Evolutionary conservation across 2,888 invertebrate species (phyloP).

Genomic region (Oasisia sp.): DNA sequence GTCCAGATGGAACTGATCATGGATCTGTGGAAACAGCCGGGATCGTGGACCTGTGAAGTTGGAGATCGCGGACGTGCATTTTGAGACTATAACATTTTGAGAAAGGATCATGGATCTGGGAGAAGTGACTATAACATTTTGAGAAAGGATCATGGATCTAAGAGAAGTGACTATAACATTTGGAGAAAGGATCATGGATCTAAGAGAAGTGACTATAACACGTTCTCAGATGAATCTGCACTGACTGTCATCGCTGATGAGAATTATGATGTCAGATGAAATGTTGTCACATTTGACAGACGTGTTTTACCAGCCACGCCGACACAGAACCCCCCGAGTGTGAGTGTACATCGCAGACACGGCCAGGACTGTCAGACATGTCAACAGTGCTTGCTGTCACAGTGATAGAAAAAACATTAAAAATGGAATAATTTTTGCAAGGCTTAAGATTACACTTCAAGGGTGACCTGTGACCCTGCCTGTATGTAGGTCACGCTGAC

Average conservation of each 20-base stretch:
- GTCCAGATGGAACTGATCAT: background rate
- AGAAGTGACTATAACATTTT: background rate
- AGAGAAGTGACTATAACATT: background rate
- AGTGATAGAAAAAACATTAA: background rate
- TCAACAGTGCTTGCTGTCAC: background rate
- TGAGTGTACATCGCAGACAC: background rate
- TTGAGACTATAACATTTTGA: background rate
- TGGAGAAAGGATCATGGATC: background rate
- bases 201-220: background rate
- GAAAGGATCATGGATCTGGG: background rate
- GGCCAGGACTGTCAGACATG: background rate
- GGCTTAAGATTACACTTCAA: background rate
- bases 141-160: background rate
- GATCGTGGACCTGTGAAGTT: background rate
- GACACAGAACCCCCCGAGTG: background rate
- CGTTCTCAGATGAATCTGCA: background rate
- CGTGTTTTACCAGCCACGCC: background rate
- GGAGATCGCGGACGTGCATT: too few relatives aligned
- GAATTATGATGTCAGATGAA: background rate
- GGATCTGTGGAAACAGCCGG: background rate
- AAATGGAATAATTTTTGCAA: background rate
- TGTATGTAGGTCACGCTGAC: background rate
- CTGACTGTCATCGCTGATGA: background rate
- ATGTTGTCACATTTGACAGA: background rate
- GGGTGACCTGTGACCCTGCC: too few relatives aligned